Evolutionary conservation across 1,140 invertebrate species (phyloP).

Genomic region (Drosophila sp.): DNA sequence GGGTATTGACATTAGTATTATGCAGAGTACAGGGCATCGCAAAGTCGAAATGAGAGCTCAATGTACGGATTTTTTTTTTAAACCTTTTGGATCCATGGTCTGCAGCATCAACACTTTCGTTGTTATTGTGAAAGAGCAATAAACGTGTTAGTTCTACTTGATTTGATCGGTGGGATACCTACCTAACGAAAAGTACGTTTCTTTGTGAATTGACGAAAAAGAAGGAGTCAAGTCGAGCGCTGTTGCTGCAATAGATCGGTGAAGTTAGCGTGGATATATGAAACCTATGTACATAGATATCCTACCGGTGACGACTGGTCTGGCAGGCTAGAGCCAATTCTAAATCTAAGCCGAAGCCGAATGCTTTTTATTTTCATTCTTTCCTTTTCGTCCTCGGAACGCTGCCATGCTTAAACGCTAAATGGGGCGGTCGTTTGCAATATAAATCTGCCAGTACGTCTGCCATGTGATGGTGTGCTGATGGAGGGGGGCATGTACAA

Average conservation of each 20-base stretch:
- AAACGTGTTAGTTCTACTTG: slow-evolving; percentile 11
- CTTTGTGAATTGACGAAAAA: background rate
- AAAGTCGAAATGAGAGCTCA: background rate
- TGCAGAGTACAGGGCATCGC: background rate
- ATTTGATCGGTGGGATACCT: slow-evolving; percentile 1
- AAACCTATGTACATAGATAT: background rate
- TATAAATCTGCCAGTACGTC: slow-evolving; percentile 23
- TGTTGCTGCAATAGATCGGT: background rate
- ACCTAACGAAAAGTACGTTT: background rate
- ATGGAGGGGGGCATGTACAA: background rate
- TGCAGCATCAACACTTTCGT: background rate
- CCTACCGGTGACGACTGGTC: slow-evolving; percentile 14
- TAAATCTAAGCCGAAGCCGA: slow-evolving; percentile 2
- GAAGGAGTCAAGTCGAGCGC: too few species aligned
- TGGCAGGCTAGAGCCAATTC: slow-evolving; percentile 10
- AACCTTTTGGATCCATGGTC: background rate
- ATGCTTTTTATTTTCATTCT: background rate
- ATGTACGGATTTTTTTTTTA: background rate
- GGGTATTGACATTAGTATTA: too few species aligned
- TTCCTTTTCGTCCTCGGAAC: background rate
- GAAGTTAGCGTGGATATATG: background rate
- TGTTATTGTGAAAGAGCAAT: slow-evolving; percentile 1
- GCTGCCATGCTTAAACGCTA: slow-evolving; percentile 13
- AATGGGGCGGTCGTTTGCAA: slow-evolving; percentile 19
- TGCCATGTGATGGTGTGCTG: slow-evolving; percentile 8